These are phyloP conservation scores for Macrosoma leucophasiata DNA, from an alignment of 2,888 invertebrate genomes.

Conservation along the genomic window DNA sequence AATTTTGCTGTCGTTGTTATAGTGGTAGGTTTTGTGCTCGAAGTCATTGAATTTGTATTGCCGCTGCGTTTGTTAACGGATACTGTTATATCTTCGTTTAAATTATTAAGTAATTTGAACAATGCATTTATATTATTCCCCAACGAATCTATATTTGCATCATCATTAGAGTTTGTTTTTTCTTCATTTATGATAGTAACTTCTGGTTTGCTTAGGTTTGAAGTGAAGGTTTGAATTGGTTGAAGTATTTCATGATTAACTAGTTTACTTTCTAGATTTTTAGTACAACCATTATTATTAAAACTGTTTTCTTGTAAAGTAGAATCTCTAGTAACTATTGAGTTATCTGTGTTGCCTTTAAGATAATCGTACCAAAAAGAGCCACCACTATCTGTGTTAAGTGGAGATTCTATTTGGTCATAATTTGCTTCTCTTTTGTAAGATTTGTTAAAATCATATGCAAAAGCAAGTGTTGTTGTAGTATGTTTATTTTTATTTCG, in stretches of 20 bases:
- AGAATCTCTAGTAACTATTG: conserved; percentile 10
- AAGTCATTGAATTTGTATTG: conserved; percentile 8
- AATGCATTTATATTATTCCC: conserved; percentile 33
- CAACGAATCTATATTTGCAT: conserved; percentile 19
- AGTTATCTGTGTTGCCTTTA: conserved; percentile 24
- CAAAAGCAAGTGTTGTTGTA: conserved; percentile 27
- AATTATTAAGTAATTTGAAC: conserved; percentile 30
- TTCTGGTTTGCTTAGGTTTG: neutral
- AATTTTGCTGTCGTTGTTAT: neutral
- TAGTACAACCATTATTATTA: too few relatives aligned
- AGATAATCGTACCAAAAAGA: conserved; percentile 40
- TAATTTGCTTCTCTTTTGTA: conserved; percentile 27
- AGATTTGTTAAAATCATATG: conserved; percentile 17
- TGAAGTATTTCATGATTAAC: neutral
- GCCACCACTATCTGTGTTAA: conserved; percentile 36
- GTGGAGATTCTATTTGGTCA: conserved; percentile 30
- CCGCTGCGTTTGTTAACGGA: conserved; percentile 1
- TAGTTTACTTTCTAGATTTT: neutral
- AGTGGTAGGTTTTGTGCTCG: conserved; percentile 3
- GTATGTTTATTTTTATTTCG: conserved; percentile 20
- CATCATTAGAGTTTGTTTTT: conserved; percentile 1
- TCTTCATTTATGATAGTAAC: neutral
- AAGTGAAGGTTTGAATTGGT: neutral
- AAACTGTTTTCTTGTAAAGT: too few relatives aligned
- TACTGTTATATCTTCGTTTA: conserved; percentile 2